A percentile compares a stretch with the other conserved stretches of the same genome.
Evolutionary conservation across 1,140 invertebrate genomes (phyloP).

Genomic region (Zaprionus gabonicus): DNA sequence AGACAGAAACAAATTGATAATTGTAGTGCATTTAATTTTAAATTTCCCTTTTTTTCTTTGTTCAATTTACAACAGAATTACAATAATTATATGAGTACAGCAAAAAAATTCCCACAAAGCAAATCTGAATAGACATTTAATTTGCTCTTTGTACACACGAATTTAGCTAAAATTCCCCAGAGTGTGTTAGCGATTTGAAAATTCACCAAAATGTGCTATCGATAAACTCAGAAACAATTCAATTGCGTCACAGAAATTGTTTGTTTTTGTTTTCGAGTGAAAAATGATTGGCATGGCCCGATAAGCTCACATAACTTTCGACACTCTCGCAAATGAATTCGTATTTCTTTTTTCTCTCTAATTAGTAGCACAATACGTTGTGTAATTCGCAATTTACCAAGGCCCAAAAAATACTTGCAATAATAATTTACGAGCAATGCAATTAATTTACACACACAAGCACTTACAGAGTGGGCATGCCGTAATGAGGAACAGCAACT

Average conservation of each 20-base stretch:
- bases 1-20: not conserved
- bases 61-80: too few relatives aligned
- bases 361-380: conserved; percentile 4
- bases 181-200: not conserved
- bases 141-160: not conserved
- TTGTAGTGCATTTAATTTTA: not conserved
- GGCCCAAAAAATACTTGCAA: conserved; percentile 7
- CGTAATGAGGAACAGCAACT: conserved; percentile 10
- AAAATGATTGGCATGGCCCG: not conserved
- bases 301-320: not conserved
- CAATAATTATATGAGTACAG: not conserved
- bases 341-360: not conserved
- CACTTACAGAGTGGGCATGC: not conserved
- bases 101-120: not conserved
- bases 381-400: not conserved
- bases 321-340: not conserved
- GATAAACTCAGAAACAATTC: not conserved
- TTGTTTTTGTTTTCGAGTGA: not conserved
- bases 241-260: conserved; percentile 1
- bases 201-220: not conserved
- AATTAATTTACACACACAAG: conserved; percentile 34
- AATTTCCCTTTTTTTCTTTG: not conserved
- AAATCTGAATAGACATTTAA: not conserved
- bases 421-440: conserved; percentile 32
- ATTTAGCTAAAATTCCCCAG: not conserved